Percentiles rank a stretch among this genome's conserved stretches.
Evolutionary conservation across 2,113 vertebrate species (phyloP).

Genomic region (Cathartes aura): DNA sequence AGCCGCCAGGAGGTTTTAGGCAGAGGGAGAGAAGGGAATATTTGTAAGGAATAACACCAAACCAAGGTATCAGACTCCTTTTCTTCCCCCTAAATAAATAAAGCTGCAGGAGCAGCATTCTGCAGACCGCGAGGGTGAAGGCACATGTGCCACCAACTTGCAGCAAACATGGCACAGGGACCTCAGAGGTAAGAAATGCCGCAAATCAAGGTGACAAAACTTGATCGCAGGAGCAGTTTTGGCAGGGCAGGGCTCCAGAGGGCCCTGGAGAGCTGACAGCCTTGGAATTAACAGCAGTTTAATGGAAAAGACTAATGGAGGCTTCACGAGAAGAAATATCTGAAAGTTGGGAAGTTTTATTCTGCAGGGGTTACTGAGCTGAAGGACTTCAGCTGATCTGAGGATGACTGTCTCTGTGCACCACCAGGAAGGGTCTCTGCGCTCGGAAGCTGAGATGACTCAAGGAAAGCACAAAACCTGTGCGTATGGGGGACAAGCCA

Average conservation of each 20-base stretch:
- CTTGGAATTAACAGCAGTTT: neutral
- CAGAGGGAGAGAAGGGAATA: neutral
- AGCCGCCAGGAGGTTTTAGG: neutral
- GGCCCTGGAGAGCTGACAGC: neutral
- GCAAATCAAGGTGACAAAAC: neutral
- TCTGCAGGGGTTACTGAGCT: neutral
- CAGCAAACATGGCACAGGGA: neutral
- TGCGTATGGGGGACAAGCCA: neutral
- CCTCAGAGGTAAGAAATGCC: neutral
- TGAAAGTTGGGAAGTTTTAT: neutral
- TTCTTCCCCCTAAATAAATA: neutral
- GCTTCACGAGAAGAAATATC: fast-evolving
- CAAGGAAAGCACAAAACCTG: neutral
- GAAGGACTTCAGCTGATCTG: neutral
- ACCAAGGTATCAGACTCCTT: fast-evolving
- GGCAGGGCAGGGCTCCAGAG: neutral
- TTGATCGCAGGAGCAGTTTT: neutral
- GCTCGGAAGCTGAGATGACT: neutral
- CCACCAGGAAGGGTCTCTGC: neutral
- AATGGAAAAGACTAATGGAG: neutral
- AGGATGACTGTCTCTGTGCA: neutral
- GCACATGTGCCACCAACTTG: neutral
- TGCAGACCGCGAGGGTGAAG: neutral
- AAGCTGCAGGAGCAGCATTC: neutral
- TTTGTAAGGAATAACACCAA: neutral